A percentile compares a stretch with the other conserved stretches of the same genome.
Evolutionary conservation across 2,113 vertebrate species (phyloP).

Genomic region (Shinisaurus crocodilurus): DNA sequence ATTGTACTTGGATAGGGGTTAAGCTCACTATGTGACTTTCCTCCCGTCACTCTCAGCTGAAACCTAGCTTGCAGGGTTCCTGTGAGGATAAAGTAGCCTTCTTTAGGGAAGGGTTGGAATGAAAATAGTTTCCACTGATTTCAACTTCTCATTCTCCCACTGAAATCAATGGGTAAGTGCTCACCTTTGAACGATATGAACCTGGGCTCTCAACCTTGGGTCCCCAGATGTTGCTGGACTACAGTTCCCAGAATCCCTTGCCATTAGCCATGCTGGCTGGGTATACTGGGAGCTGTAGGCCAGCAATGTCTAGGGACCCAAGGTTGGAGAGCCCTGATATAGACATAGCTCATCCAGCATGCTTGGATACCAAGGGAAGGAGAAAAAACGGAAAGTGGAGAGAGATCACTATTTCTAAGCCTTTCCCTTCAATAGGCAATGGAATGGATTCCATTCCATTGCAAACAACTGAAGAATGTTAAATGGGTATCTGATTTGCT

Average conservation of each 20-base stretch:
- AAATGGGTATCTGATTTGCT: slow-evolving; percentile 77
- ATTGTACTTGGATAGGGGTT: background rate
- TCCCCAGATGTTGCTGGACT: too few species aligned
- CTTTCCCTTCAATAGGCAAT: slow-evolving; percentile 45
- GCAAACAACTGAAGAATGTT: slow-evolving; percentile 67
- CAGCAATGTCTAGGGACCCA: too few species aligned
- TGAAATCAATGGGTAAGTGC: slow-evolving; percentile 70
- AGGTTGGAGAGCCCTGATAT: too few species aligned
- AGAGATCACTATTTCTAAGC: slow-evolving; percentile 57
- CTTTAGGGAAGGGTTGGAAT: slow-evolving; percentile 64
- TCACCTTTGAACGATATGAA: slow-evolving; percentile 51
- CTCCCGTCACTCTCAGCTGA: background rate
- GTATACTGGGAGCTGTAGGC: too few species aligned
- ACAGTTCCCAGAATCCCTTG: too few species aligned
- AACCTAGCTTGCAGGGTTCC: background rate
- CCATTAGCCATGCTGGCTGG: too few species aligned
- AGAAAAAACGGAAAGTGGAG: background rate
- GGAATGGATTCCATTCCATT: slow-evolving; percentile 35
- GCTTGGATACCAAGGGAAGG: background rate
- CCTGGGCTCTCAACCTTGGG: too few species aligned
- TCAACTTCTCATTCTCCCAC: slow-evolving; percentile 55
- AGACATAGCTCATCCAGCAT: slow-evolving; percentile 20
- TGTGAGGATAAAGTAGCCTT: background rate
- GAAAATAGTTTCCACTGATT: background rate
- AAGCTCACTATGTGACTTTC: background rate